phyloP scores from a whole-genome alignment of 1,140 invertebrate species.

The Drosophila tristis region DNA sequence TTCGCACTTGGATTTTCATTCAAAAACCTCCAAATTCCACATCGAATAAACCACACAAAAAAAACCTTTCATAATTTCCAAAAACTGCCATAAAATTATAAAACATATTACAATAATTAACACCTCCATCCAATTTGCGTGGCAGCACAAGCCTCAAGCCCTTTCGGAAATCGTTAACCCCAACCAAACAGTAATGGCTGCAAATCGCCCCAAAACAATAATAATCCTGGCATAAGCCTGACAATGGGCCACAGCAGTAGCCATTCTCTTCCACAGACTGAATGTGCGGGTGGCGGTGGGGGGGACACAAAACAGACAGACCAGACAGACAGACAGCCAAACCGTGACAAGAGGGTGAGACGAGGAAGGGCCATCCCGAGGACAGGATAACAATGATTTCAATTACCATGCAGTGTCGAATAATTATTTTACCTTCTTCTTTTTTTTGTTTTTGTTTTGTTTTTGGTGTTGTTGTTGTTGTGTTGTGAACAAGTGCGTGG shows the following conservation, averaged over 20 bases:
- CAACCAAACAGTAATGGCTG: slow-evolving; percentile 47
- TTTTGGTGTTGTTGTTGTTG: slow-evolving; percentile 54
- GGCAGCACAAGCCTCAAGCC: neutral
- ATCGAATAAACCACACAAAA: no score
- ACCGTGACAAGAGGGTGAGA: no score
- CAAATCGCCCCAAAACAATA: slow-evolving; percentile 62
- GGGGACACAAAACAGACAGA: slow-evolving; percentile 39
- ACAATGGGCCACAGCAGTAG: slow-evolving; percentile 28
- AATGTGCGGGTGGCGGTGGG: slow-evolving; percentile 2
- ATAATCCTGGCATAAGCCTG: slow-evolving; percentile 70
- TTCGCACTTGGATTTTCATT: no score
- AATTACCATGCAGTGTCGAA: slow-evolving; percentile 83
- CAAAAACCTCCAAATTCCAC: no score
- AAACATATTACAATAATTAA: slow-evolving; percentile 68
- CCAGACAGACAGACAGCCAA: slow-evolving; percentile 29
- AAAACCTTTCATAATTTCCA: neutral
- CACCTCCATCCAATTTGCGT: slow-evolving; percentile 30
- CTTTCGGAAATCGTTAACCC: slow-evolving; percentile 15
- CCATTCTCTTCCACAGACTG: slow-evolving; percentile 25
- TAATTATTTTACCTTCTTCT: slow-evolving; percentile 78
- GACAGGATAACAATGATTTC: slow-evolving; percentile 80
- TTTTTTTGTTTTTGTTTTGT: slow-evolving; percentile 27
- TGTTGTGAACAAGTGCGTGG: slow-evolving; percentile 70
- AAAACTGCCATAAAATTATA: slow-evolving; percentile 33
- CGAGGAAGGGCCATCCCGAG: neutral